Percentiles rank a stretch among this genome's conserved stretches.
Conservation (phyloP, 2,113 vertebrate species). For the Baryphthengus martii region DNA sequence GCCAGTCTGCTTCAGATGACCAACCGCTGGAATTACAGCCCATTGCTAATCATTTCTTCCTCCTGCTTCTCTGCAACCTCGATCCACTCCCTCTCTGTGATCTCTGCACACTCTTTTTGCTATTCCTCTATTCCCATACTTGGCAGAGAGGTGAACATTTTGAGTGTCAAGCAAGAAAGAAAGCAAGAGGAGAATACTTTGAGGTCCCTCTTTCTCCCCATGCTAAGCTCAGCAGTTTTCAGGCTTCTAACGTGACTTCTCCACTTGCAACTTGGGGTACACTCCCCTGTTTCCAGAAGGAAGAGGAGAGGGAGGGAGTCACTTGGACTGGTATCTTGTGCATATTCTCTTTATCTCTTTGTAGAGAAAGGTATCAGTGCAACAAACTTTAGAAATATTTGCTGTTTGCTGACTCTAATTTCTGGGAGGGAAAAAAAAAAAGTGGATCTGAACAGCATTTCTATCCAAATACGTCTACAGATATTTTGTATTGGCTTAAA, state of each 20-base stretch:
- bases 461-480: background rate
- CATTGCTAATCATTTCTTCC: background rate
- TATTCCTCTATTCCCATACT: background rate
- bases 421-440: background rate
- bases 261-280: background rate
- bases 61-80: background rate
- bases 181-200: background rate
- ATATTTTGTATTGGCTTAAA: background rate
- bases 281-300: background rate
- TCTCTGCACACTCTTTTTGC: background rate
- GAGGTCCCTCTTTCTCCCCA: background rate
- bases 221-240: background rate
- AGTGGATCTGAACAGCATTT: background rate
- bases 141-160: background rate
- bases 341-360: background rate
- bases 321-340: background rate
- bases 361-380: background rate
- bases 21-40: background rate
- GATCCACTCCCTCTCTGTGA: accelerated
- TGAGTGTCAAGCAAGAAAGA: background rate
- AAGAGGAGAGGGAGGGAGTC: background rate
- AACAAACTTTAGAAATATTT: background rate
- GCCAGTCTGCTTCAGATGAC: background rate
- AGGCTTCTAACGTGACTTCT: background rate
- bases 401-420: background rate